Evolutionary conservation across 23 tunicate genomes (phyloP).

Genomic region (Oikopleura albicans): DNA sequence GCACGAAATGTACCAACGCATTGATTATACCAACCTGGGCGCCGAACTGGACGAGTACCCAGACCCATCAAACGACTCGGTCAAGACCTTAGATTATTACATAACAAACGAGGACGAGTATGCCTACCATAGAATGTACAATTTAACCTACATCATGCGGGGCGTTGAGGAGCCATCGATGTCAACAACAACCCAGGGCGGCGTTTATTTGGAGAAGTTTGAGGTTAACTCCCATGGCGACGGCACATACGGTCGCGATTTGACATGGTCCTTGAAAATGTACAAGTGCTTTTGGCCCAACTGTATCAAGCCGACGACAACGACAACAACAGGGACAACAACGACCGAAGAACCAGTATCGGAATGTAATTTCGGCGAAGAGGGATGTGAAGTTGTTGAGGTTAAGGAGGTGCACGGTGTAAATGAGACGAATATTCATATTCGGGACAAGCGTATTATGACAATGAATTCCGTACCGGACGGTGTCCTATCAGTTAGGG

Average conservation of each 20-base stretch:
- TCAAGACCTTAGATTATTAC: background rate
- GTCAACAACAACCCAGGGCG: background rate
- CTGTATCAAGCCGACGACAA: slow-evolving; percentile 10
- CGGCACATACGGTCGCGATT: background rate
- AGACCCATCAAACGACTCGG: background rate
- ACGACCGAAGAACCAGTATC: background rate
- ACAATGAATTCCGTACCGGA: background rate
- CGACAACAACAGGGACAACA: background rate
- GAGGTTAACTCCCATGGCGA: background rate
- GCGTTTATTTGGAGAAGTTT: background rate
- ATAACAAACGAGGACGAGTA: background rate
- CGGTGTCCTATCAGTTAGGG: too few species aligned
- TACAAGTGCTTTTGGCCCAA: slow-evolving; percentile 8
- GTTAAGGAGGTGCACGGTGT: background rate
- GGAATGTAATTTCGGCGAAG: background rate
- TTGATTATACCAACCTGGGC: background rate
- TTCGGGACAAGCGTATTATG: slow-evolving; percentile 2
- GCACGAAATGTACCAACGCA: background rate
- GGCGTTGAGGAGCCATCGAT: background rate
- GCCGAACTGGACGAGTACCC: background rate
- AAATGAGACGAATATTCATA: background rate
- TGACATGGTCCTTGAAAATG: slow-evolving; percentile 2
- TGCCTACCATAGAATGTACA: background rate
- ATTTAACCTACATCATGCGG: background rate
- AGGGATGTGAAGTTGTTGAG: background rate